Evolutionary conservation across 92 coral and sea anemone species (phyloP).

Genomic region (Zoanthus sociatus): DNA sequence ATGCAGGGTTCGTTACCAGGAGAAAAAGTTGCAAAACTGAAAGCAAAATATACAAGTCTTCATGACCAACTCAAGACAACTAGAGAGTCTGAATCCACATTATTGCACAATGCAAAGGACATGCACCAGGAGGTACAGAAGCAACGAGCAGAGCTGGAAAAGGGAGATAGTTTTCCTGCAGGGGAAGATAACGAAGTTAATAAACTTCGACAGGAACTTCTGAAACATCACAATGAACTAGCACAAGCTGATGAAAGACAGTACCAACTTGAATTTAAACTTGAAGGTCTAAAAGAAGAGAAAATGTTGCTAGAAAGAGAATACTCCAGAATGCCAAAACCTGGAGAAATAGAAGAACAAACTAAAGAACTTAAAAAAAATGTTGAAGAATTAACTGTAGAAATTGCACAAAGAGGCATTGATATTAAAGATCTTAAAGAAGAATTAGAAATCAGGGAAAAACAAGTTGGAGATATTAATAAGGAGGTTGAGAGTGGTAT

Average conservation of each 20-base stretch:
- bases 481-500: constrained; percentile 85
- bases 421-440: constrained; percentile 90
- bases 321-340: constrained; percentile 97
- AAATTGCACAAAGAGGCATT: constrained; percentile 91
- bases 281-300: constrained; percentile 94
- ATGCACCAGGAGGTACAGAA: constrained; percentile 97
- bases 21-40: constrained; percentile 93
- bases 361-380: constrained; percentile 88
- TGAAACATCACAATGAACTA: constrained; percentile 94
- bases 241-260: constrained; percentile 99
- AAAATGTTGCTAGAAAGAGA: constrained; percentile 93
- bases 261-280: constrained; percentile 91
- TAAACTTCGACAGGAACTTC: constrained; percentile 94
- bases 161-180: constrained; percentile 97
- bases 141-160: constrained; percentile 89
- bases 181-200: constrained; percentile 95
- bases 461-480: constrained; percentile 74
- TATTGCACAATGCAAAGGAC: constrained; percentile 92
- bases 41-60: constrained; percentile 93
- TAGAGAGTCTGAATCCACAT: constrained; percentile 87
- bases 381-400: constrained; percentile 86
- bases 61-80: constrained; percentile 91
- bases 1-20: constrained; percentile 94
- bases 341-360: constrained; percentile 97
- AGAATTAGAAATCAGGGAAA: constrained; percentile 85